These are phyloP conservation scores for Campylomormyrus numenius DNA, from an alignment of 2,113 vertebrate genomes.

Conservation along the genomic window DNA sequence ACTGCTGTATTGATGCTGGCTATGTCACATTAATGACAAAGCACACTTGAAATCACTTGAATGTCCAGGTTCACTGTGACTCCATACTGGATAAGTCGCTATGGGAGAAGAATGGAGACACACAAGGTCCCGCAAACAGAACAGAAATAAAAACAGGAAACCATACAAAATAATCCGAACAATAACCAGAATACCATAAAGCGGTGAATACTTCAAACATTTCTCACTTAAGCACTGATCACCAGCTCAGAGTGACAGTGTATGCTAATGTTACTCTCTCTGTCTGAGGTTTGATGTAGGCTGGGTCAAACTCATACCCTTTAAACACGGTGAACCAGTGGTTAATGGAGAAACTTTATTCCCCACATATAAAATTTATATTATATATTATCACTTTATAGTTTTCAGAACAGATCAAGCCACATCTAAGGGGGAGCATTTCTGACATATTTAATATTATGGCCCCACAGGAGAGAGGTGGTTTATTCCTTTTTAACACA, in stretches of 20 bases:
- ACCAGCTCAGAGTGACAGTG: neutral
- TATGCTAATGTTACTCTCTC: neutral
- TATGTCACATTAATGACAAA: neutral
- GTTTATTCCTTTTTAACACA: slow-evolving; percentile 3
- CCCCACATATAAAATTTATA: neutral
- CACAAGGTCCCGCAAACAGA: neutral
- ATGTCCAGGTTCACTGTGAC: neutral
- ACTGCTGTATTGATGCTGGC: neutral
- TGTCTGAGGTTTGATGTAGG: neutral
- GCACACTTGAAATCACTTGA: neutral
- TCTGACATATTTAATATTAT: neutral
- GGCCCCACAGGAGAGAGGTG: neutral
- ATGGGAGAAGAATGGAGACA: neutral
- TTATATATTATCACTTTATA: neutral
- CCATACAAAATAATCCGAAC: neutral
- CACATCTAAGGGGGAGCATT: slow-evolving; percentile 23
- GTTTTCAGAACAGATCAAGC: slow-evolving; percentile 15
- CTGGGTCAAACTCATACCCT: neutral
- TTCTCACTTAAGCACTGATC: neutral
- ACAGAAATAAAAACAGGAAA: neutral
- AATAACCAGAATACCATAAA: neutral
- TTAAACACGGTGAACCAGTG: neutral
- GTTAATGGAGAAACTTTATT: neutral
- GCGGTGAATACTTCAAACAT: neutral
- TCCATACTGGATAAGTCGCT: neutral